These are phyloP conservation scores for Agrotis ipsilon DNA, from an alignment of 2,888 invertebrate species.

Conservation along the genomic window DNA sequence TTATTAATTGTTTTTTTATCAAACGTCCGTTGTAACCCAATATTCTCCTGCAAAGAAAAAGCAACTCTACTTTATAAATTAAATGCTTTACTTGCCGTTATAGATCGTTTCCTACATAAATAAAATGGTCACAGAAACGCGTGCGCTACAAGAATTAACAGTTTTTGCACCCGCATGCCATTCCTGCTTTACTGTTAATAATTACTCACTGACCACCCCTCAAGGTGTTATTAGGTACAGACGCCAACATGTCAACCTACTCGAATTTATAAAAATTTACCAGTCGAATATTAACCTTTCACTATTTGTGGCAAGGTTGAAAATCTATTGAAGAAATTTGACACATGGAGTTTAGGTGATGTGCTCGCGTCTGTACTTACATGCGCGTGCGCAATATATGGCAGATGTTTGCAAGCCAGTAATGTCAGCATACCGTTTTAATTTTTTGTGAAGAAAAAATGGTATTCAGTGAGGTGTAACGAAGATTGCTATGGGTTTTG, in stretches of 20 bases:
- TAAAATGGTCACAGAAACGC: neutral
- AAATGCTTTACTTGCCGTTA: neutral
- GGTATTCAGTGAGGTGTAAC: slow-evolving; percentile 31
- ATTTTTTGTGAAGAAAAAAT: slow-evolving; percentile 17
- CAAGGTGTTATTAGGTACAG: slow-evolving; percentile 76
- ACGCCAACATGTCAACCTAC: too few relatives aligned
- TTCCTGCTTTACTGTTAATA: slow-evolving; percentile 55
- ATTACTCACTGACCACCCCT: slow-evolving; percentile 63
- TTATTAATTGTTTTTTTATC: neutral
- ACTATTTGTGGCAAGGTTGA: too few relatives aligned
- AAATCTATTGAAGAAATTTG: too few relatives aligned
- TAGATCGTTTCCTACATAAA: neutral
- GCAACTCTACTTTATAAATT: too few relatives aligned
- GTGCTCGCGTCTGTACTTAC: too few relatives aligned
- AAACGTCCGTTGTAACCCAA: neutral
- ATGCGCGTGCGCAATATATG: slow-evolving; percentile 75
- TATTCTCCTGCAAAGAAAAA: neutral
- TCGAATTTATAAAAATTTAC: too few relatives aligned
- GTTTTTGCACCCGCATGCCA: slow-evolving; percentile 73
- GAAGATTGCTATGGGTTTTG: neutral
- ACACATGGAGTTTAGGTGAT: too few relatives aligned
- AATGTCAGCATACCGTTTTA: slow-evolving; percentile 66
- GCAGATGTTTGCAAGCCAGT: slow-evolving; percentile 80
- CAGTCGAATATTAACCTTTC: too few relatives aligned
- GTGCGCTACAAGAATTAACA: slow-evolving; percentile 40